Base-by-base conservation (phyloP, 2,113 vertebrate species). In the Strix aluco region DNA sequence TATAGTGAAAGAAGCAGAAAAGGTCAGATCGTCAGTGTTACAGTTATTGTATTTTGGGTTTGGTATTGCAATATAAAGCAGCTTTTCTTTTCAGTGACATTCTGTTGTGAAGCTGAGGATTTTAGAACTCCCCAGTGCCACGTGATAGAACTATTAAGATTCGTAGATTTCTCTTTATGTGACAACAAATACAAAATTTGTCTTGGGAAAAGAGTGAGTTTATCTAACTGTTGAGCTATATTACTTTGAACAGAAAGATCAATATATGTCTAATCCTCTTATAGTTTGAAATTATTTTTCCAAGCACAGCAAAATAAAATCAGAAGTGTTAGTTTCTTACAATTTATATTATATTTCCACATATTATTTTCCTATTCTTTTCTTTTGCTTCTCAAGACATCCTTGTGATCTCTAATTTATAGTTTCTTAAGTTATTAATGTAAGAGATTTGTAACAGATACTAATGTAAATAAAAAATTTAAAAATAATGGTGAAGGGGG, bases 401-500 rank as follows among this genome's bases (percentile, higher is more conserved):
- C 6, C 2, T 38, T 81, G 5, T 44, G 12, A 65, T 52, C 5
- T 52, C n/a, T 55, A 27, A 34, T 58, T 78, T 86, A 18, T 26
- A 30, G 13, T 27, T 72, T 66, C 34, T 40, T 18, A 58, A 40
- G 2, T 59, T 74, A 69, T 57, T 72, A 32, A 21, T 75, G 4
- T 36, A 75, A 82, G 8, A 72, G 6, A 49, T 34, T 66, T 61
- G 6, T 73, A 47, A 61, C 32, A 51, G 13, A 86, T 69, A 72
- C 3, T 55, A 73, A 32, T 30, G 9, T 42, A 32, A 78, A 84
- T 59, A 42, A 49, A 13, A 47, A 15, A 7, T 9, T 40, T 27
- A 8, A 74, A 55, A 90, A 51, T 21, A 3, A 15, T 26, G 3
- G 0, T 29, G 81, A 6, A 2, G 2, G 9, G 2, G 3, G 3